Conservation (phyloP, 2,797 vertebrate genomes). For the Jordanella pulchra region DNA sequence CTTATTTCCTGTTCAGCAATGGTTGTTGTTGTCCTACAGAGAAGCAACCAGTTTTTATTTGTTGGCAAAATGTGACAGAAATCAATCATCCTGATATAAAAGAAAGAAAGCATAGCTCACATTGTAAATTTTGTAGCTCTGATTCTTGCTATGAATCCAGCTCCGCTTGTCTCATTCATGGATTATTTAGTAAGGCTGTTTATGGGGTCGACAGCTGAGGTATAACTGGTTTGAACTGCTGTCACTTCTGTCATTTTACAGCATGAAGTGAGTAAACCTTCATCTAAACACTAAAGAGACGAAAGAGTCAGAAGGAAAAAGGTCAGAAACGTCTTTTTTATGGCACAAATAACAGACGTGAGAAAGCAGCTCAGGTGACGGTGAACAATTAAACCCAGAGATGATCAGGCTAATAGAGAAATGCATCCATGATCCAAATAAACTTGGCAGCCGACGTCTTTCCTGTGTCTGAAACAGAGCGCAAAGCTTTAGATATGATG, state of each 20-base stretch:
- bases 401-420: background rate
- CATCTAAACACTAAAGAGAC: slow-evolving; percentile 1
- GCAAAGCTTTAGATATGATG: slow-evolving; percentile 10
- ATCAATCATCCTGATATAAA: background rate
- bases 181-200: background rate
- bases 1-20: background rate
- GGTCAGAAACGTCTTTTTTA: background rate
- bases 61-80: background rate
- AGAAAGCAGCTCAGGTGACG: background rate
- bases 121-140: background rate
- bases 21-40: background rate
- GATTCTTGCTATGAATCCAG: background rate
- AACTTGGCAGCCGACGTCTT: background rate
- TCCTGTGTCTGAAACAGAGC: background rate
- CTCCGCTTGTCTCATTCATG: background rate
- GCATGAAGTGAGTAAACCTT: background rate
- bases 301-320: background rate
- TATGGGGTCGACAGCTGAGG: background rate
- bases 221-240: background rate
- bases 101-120: background rate
- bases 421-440: background rate
- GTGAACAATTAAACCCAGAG: background rate
- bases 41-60: background rate
- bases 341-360: slow-evolving; percentile 1
- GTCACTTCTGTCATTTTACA: background rate